phyloP scores from a whole-genome alignment of 2,113 vertebrate genomes.

The Pelecanoides urinatrix region DNA sequence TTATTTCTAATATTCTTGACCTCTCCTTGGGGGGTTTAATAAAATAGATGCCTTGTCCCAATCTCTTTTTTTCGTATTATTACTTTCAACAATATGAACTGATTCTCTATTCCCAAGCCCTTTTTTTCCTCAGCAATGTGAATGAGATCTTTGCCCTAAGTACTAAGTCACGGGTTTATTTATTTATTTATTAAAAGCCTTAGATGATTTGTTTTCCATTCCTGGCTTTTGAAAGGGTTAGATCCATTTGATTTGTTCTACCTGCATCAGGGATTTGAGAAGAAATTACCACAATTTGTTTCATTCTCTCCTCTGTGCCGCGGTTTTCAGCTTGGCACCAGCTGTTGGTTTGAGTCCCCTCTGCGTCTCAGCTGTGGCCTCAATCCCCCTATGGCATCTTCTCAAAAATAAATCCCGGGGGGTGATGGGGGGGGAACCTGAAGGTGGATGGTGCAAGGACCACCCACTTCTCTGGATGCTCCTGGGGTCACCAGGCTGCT shows the following conservation, averaged over 20 bases:
- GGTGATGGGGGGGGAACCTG: too few species aligned
- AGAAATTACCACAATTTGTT: background rate
- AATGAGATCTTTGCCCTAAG: background rate
- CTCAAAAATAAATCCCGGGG: background rate
- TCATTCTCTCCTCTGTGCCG: background rate
- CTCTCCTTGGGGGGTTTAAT: background rate
- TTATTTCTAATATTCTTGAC: constrained; percentile 37
- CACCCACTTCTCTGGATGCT: background rate
- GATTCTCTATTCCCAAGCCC: background rate
- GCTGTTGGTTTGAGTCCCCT: background rate
- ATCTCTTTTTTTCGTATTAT: background rate
- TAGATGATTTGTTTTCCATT: background rate
- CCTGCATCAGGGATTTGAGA: background rate
- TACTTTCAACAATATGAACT: background rate
- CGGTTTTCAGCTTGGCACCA: background rate
- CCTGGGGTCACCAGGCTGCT: background rate
- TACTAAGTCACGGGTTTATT: background rate
- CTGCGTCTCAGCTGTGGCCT: background rate
- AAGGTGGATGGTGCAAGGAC: too few species aligned
- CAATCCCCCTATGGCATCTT: fast-evolving
- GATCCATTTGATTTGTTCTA: background rate
- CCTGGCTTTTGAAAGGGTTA: background rate
- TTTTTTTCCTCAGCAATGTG: background rate
- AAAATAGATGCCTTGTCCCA: background rate
- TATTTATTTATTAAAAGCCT: background rate